phyloP scores from a whole-genome alignment of 92 coral and sea anemone genomes.

The Epizoanthus stellaris region DNA sequence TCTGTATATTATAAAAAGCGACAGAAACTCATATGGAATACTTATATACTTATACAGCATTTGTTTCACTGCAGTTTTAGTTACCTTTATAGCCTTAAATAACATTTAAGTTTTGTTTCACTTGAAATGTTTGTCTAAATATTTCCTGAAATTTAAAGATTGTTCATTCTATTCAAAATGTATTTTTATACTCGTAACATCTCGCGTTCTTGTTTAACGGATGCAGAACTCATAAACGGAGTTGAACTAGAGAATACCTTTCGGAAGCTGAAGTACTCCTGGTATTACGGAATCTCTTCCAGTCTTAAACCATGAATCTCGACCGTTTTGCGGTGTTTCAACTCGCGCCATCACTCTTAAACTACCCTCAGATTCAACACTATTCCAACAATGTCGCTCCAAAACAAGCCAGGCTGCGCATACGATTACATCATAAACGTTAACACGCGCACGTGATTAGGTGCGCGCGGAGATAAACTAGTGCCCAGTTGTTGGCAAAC shows the following conservation, averaged over 20 bases:
- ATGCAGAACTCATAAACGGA: no score
- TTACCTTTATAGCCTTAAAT: no score
- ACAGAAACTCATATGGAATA: no score
- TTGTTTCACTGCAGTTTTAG: no score
- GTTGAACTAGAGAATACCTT: conserved; percentile 9
- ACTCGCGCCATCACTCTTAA: conserved; percentile 11
- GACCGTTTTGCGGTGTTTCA: conserved; percentile 22
- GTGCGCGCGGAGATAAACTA: background rate
- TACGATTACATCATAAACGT: background rate
- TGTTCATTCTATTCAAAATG: no score
- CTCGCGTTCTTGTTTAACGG: no score
- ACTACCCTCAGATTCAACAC: background rate
- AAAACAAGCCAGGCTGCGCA: background rate
- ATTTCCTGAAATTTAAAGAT: no score
- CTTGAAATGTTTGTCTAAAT: no score
- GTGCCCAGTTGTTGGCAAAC: background rate
- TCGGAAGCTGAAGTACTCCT: background rate
- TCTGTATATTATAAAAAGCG: no score
- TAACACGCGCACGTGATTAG: background rate
- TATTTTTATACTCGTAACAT: no score
- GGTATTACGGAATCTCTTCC: background rate
- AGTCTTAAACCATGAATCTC: background rate
- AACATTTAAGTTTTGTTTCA: no score
- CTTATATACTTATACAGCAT: no score
- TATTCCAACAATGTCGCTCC: background rate